These are phyloP conservation scores for Uloborus plumipes DNA, from an alignment of 2,888 invertebrate genomes.

Conservation along the genomic window DNA sequence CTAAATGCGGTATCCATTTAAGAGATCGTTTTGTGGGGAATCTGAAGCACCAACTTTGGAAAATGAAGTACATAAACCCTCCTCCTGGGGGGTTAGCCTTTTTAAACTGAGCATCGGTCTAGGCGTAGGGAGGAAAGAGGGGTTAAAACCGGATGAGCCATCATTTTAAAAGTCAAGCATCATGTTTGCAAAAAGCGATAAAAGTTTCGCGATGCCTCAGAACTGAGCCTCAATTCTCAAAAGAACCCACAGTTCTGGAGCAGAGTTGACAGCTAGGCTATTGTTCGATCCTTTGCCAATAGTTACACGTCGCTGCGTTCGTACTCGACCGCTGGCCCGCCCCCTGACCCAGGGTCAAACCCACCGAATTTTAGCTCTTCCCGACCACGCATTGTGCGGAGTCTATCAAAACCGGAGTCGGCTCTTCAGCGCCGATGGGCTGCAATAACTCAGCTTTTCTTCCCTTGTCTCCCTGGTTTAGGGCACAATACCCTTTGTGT, in stretches of 20 bases:
- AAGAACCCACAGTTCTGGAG: slow-evolving; percentile 31
- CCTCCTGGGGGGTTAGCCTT: slow-evolving; percentile 1
- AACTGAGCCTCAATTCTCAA: slow-evolving; percentile 23
- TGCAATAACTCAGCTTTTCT: slow-evolving; percentile 59
- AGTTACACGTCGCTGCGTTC: slow-evolving; percentile 50
- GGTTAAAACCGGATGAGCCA: slow-evolving; percentile 55
- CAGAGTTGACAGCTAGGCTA: slow-evolving; percentile 49
- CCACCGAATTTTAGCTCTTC: slow-evolving; percentile 43
- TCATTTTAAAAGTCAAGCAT: slow-evolving; percentile 59
- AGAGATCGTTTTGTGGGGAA: neutral
- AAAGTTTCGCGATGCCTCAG: slow-evolving; percentile 41
- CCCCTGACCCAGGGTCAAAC: slow-evolving; percentile 59
- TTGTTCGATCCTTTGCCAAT: slow-evolving; percentile 34
- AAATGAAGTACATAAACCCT: slow-evolving; percentile 12
- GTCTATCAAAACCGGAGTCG: slow-evolving; percentile 60
- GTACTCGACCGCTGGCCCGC: slow-evolving; percentile 52
- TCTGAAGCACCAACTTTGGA: slow-evolving; percentile 5
- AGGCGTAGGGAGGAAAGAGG: slow-evolving; percentile 10
- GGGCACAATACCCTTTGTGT: slow-evolving; percentile 49
- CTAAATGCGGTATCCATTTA: slow-evolving; percentile 11
- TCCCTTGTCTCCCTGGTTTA: slow-evolving; percentile 37
- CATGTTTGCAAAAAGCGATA: slow-evolving; percentile 57
- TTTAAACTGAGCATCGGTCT: slow-evolving; percentile 27
- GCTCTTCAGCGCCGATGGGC: slow-evolving; percentile 54
- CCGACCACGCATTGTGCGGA: slow-evolving; percentile 52